These are phyloP conservation scores for Chrysolophus pictus DNA, from an alignment of 2,797 vertebrate species.

Conservation along the genomic window DNA sequence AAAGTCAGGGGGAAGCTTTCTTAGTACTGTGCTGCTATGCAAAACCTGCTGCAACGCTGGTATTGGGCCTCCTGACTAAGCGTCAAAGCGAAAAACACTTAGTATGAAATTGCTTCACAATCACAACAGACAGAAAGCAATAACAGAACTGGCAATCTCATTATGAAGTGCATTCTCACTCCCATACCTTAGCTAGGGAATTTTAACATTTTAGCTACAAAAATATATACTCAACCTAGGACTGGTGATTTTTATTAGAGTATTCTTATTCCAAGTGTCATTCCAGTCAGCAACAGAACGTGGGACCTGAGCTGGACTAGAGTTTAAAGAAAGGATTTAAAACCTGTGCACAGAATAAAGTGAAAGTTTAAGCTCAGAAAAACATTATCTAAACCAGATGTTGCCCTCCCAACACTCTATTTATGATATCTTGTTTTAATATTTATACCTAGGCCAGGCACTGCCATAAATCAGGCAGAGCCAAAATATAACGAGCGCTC, in stretches of 20 bases:
- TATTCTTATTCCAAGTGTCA: not conserved
- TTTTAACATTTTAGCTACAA: not conserved
- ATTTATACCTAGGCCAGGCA: conserved; percentile 52
- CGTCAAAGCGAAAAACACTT: not conserved
- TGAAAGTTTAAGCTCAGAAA: conserved; percentile 47
- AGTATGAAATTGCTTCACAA: not conserved
- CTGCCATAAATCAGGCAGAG: conserved; percentile 57
- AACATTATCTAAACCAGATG: conserved; percentile 72
- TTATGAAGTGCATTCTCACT: not conserved
- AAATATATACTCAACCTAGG: not conserved
- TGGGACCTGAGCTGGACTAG: not conserved
- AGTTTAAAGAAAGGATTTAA: conserved; percentile 33
- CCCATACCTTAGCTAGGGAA: fast-evolving
- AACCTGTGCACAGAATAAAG: conserved; percentile 15
- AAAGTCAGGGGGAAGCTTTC: not conserved
- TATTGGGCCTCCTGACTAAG: not conserved
- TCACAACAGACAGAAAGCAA: not conserved
- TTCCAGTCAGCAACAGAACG: not conserved
- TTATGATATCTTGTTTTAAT: conserved; percentile 64
- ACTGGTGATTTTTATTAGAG: not conserved
- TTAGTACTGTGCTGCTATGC: not conserved
- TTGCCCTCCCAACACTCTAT: conserved; percentile 46
- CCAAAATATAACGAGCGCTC: conserved; percentile 30
- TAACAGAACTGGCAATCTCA: fast-evolving
- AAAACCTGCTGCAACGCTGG: not conserved